Conservation (phyloP, 2,113 vertebrate species). For the Dascyllus trimaculatus region DNA sequence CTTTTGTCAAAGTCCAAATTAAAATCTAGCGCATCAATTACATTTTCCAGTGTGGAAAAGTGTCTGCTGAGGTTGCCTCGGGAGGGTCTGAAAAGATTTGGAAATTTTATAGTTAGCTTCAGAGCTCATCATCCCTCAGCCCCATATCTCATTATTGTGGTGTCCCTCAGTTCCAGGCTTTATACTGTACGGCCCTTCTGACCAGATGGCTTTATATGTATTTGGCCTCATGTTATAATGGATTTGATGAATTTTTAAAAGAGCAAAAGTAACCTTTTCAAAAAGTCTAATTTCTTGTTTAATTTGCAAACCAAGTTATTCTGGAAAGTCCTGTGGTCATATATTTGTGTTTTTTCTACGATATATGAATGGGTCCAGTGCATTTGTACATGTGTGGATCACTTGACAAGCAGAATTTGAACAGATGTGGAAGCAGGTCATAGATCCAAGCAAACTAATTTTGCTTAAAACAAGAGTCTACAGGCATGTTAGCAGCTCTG, state of each 20-base stretch:
- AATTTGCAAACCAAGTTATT: not conserved
- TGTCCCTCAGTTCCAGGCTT: slow-evolving; percentile 21
- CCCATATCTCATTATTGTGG: slow-evolving; percentile 52
- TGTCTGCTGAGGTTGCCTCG: slow-evolving; percentile 22
- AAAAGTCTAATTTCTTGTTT: not conserved
- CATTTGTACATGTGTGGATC: too few species aligned
- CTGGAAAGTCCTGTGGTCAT: not conserved
- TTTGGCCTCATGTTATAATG: not conserved
- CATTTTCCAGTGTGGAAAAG: slow-evolving; percentile 44
- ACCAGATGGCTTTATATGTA: not conserved
- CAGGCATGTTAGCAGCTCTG: not conserved
- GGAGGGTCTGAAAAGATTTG: slow-evolving; percentile 37
- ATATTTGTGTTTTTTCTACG: too few species aligned
- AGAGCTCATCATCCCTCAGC: slow-evolving; percentile 36
- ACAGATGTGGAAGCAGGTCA: too few species aligned
- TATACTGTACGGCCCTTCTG: not conserved
- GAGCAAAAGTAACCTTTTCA: not conserved
- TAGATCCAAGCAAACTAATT: too few species aligned
- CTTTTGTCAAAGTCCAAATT: slow-evolving; percentile 69
- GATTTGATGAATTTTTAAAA: slow-evolving; percentile 10
- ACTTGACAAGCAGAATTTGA: too few species aligned
- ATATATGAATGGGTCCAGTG: too few species aligned
- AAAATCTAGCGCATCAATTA: slow-evolving; percentile 61
- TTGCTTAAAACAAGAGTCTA: not conserved
- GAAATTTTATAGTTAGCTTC: slow-evolving; percentile 19